These are phyloP conservation scores for Jacana jacana DNA, from an alignment of 2,113 vertebrate species.

Conservation along the genomic window DNA sequence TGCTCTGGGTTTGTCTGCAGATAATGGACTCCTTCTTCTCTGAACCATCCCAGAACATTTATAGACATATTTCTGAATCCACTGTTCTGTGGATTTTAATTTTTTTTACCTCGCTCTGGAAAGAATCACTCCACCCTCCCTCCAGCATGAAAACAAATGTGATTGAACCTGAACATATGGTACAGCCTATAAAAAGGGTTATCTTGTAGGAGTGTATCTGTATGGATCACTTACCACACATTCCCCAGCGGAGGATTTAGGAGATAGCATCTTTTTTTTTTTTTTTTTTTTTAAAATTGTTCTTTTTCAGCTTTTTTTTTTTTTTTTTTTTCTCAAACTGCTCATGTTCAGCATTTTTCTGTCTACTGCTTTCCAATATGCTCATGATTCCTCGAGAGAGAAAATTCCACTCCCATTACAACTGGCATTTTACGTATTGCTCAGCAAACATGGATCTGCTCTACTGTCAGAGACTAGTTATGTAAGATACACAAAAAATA, in stretches of 20 bases:
- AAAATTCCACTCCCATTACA: not conserved
- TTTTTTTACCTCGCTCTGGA: not conserved
- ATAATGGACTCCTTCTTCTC: not conserved
- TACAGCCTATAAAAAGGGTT: slow-evolving; percentile 41
- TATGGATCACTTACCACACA: slow-evolving; percentile 26
- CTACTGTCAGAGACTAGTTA: not conserved
- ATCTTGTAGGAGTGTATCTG: slow-evolving; percentile 40
- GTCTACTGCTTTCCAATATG: not conserved
- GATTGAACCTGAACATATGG: slow-evolving; percentile 50
- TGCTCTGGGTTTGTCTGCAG: not conserved
- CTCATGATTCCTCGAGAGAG: slow-evolving; percentile 27
- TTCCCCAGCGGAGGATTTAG: not conserved
- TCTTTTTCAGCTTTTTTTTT: not conserved
- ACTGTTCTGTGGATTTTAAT: not conserved
- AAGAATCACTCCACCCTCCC: slow-evolving; percentile 28
- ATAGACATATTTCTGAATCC: not conserved
- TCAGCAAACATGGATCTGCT: not conserved
- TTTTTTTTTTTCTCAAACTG: not conserved
- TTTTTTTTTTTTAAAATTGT: too few relatives aligned
- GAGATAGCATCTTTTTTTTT: not conserved
- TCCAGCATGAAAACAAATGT: slow-evolving; percentile 8
- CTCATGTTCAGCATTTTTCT: not conserved
- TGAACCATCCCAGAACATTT: not conserved
- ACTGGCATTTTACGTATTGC: not conserved
- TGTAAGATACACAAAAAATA: not conserved